Evolutionary conservation across 2,113 vertebrate genomes (phyloP), one percentile per base, ranked within the genome.

Genomic region (Corythaeola cristata): DNA sequence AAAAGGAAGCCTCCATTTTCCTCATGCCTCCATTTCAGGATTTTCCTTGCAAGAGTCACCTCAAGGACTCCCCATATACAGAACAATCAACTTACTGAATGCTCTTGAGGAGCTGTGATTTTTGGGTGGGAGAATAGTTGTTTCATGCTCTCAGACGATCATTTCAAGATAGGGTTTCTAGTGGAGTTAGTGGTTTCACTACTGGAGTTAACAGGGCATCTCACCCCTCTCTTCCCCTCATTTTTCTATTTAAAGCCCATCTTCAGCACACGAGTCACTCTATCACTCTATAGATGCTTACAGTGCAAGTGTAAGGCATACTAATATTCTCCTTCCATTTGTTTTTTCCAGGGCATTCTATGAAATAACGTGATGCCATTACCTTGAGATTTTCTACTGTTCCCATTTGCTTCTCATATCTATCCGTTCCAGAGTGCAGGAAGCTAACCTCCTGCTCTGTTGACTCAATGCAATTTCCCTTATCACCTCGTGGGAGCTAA

Each of bases 391-490:
- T 96, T 85, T 76, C 52, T 81, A 32, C 67, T 72, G 52, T 59
- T 92, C 62, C n/a, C 10, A 66, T 84, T 67, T 87, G 63, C 68
- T 83, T 79, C 67, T 90, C 41, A 7, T 96, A 71, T 96, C 93
- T 92, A 26, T 53, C 63, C 3, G 0, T 74, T 80, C 47, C 89
- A 95, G 90, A 94, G 26, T 0, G 0, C 52, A 81, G 77, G 74
- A 89, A 91, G 69, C 69, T 76, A 90, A 95, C 85, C 76, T 82
- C n/a, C 77, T 77, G 71, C 80, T 96, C 75, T 73, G 66, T 75
- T 93, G 74, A 73, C 94, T 92, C 77, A 91, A 27, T 91, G 83
- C 72, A 96, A 75, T 95, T 94, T 96, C 80, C 75, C 72, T 95
- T 92, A 95, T 91, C 96, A 78, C 77, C 90, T 95, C 68, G 16